Evolutionary conservation across 2,797 vertebrate species (phyloP).

Genomic region (Leptoclinus maculatus): DNA sequence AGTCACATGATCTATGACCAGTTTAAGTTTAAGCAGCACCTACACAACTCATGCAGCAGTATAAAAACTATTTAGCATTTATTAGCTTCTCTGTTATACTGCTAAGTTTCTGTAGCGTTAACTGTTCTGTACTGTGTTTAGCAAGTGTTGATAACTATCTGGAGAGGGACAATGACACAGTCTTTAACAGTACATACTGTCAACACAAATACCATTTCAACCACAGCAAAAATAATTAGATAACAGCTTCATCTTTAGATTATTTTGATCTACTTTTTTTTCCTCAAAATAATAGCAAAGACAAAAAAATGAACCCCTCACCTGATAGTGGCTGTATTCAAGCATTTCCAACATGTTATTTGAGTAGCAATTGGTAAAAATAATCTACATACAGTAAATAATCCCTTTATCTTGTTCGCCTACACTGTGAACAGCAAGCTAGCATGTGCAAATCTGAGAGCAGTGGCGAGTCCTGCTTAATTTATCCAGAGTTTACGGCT

Average conservation of each 20-base stretch:
- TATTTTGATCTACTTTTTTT: not conserved
- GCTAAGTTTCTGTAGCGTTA: not conserved
- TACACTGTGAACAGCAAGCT: constrained; percentile 41
- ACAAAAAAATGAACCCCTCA: constrained; percentile 76
- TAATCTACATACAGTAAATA: constrained; percentile 52
- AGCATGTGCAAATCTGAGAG: constrained; percentile 65
- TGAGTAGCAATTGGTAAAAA: constrained; percentile 30
- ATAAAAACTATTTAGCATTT: not conserved
- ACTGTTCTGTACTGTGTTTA: not conserved
- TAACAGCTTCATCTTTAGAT: not conserved
- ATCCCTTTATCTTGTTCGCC: constrained; percentile 74
- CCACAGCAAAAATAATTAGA: not conserved
- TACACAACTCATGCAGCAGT: not conserved
- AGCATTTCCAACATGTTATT: constrained; percentile 96
- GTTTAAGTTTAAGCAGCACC: not conserved
- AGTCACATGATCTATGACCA: not conserved
- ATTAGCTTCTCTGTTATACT: not conserved
- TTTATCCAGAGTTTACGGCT: constrained; percentile 87
- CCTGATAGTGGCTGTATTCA: constrained; percentile 98
- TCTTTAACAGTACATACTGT: not conserved
- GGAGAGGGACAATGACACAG: not conserved
- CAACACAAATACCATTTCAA: not conserved
- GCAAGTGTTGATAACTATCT: not conserved
- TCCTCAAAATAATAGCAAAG: not conserved
- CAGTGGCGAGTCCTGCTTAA: constrained; percentile 73